phyloP scores from a whole-genome alignment of 1,140 invertebrate species.

The Propsilocerus akamusi region DNA sequence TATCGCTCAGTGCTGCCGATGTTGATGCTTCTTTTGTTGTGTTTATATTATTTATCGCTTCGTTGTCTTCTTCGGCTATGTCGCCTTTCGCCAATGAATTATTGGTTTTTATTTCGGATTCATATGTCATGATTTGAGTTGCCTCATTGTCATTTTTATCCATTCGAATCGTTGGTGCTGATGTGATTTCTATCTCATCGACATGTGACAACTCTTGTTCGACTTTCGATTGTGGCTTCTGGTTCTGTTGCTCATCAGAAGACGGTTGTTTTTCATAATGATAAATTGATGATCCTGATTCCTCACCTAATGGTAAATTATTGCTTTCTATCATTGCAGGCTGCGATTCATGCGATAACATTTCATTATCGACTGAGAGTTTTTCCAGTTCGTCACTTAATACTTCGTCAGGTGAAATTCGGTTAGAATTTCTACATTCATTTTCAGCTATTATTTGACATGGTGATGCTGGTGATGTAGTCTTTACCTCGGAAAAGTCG shows the following conservation, averaged over 20 bases:
- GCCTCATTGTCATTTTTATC: too few species aligned
- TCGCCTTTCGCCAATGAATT: background rate
- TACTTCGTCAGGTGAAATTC: background rate
- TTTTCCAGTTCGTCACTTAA: background rate
- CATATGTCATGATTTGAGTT: background rate
- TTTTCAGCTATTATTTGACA: background rate
- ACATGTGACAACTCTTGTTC: background rate
- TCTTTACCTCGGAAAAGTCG: background rate
- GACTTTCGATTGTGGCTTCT: background rate
- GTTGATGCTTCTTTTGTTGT: background rate
- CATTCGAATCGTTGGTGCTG: too few species aligned
- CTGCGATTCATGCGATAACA: too few species aligned
- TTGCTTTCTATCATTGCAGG: too few species aligned
- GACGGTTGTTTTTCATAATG: background rate
- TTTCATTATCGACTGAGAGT: background rate
- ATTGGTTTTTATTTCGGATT: background rate
- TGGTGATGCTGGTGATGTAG: background rate
- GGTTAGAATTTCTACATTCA: too few species aligned
- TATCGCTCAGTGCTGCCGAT: background rate
- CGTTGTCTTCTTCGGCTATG: background rate
- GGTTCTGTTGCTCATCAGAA: background rate
- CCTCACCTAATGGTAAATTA: slow-evolving; percentile 1
- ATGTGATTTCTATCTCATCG: background rate
- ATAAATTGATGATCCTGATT: background rate
- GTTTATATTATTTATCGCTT: slow-evolving; percentile 1